A percentile compares a stretch with the other conserved stretches of the same genome.
phyloP scores from a whole-genome alignment of 2,888 invertebrate species.

The Harpalus rubripes region DNA sequence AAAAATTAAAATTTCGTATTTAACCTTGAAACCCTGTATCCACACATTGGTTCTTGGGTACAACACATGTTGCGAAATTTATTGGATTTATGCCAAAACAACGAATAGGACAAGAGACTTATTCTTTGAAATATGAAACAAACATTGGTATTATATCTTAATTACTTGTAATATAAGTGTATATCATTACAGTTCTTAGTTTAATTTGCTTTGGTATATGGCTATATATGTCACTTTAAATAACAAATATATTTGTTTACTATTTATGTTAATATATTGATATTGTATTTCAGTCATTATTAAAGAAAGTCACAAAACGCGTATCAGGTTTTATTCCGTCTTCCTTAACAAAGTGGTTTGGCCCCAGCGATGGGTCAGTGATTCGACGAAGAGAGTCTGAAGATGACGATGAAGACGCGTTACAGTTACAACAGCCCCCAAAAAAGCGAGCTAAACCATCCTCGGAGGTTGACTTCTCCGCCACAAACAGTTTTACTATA shows the following conservation, averaged over 20 bases:
- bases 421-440: constrained; percentile 77
- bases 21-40: constrained; percentile 61
- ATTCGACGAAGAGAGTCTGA: constrained; percentile 77
- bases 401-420: constrained; percentile 75
- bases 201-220: neutral
- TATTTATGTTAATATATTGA: neutral
- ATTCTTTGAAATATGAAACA: constrained; percentile 14
- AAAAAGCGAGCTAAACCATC: constrained; percentile 76
- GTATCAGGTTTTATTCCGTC: constrained; percentile 83
- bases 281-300: constrained; percentile 82
- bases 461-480: constrained; percentile 46
- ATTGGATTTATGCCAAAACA: constrained; percentile 63
- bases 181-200: neutral
- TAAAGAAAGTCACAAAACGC: constrained; percentile 83
- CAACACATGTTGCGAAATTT: constrained; percentile 65
- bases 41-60: constrained; percentile 28
- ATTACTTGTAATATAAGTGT: neutral
- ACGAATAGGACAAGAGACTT: constrained; percentile 4
- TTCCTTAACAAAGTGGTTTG: constrained; percentile 80
- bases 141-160: neutral
- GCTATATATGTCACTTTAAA: constrained; percentile 16
- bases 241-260: constrained; percentile 13
- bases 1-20: constrained; percentile 53
- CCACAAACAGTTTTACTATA: constrained; percentile 44
- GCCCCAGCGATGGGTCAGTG: constrained; percentile 71